Conservation (phyloP, 2,888 invertebrate genomes). For the Eledone cirrhosa region DNA sequence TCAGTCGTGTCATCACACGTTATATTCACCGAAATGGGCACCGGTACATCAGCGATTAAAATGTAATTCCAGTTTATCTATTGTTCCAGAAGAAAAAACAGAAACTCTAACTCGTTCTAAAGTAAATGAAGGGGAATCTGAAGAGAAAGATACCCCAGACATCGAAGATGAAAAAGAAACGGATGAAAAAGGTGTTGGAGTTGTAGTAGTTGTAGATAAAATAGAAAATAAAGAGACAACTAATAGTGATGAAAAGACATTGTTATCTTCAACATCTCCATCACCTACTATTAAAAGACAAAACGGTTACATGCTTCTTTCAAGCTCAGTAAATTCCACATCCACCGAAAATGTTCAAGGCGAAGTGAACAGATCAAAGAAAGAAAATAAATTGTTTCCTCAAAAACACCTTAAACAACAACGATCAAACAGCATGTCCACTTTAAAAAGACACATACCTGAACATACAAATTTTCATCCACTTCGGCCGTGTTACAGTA, state of each 20-base stretch:
- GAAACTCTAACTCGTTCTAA: not conserved
- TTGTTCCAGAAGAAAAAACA: slow-evolving; percentile 17
- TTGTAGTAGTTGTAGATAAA: too few species aligned
- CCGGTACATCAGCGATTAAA: slow-evolving; percentile 5
- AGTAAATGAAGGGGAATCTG: not conserved
- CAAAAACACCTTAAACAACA: not conserved
- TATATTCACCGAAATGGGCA: slow-evolving; percentile 12
- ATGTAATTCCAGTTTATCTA: slow-evolving; percentile 11
- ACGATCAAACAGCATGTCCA: slow-evolving; percentile 3
- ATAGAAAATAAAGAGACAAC: too few species aligned
- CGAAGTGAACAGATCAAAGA: not conserved
- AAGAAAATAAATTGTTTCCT: not conserved
- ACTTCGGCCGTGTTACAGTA: slow-evolving; percentile 1
- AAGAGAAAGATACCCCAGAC: not conserved
- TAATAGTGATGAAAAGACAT: too few species aligned
- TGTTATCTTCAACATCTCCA: not conserved
- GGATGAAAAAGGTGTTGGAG: too few species aligned
- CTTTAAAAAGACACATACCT: not conserved
- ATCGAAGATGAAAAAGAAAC: not conserved
- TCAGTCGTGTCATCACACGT: slow-evolving; percentile 3
- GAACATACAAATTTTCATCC: not conserved
- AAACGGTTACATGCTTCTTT: slow-evolving; percentile 9
- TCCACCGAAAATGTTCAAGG: not conserved
- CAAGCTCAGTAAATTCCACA: not conserved
- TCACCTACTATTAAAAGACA: not conserved